Conservation (phyloP, 2,113 vertebrate genomes). For the Anolis carolinensis region DNA sequence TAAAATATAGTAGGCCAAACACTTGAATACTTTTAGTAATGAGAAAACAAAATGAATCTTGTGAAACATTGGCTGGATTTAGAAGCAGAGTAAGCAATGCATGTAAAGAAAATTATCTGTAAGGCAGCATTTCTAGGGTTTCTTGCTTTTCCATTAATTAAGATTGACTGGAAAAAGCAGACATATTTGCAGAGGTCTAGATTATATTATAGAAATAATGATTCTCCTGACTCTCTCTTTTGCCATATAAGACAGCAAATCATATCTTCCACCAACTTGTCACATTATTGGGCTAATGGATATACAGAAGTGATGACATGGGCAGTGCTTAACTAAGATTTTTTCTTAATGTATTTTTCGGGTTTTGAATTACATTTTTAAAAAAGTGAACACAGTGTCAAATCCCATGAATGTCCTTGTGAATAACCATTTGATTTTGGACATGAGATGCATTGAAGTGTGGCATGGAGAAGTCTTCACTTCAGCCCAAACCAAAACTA, state of each 20-base stretch:
- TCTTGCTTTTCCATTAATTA: conserved; percentile 1
- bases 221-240: not conserved
- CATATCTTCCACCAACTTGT: conserved; percentile 23
- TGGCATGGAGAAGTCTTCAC: not conserved
- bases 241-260: conserved; percentile 2
- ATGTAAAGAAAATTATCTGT: not conserved
- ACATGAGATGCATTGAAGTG: not conserved
- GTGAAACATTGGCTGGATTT: not conserved
- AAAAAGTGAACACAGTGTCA: not conserved
- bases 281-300: conserved; percentile 49
- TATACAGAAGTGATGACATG: conserved; percentile 44
- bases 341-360: conserved; percentile 16
- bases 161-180: conserved; percentile 72
- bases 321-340: conserved; percentile 12
- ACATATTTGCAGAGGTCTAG: conserved; percentile 50
- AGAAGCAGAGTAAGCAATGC: not conserved
- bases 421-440: not conserved
- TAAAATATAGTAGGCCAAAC: not conserved
- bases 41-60: not conserved
- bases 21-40: too few species aligned
- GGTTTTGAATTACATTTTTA: not conserved
- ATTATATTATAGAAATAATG: conserved; percentile 42
- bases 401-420: not conserved
- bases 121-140: conserved; percentile 10
- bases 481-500: not conserved